Evolutionary conservation across 2,113 vertebrate genomes (phyloP).

Genomic region (Archocentrus centrarchus): DNA sequence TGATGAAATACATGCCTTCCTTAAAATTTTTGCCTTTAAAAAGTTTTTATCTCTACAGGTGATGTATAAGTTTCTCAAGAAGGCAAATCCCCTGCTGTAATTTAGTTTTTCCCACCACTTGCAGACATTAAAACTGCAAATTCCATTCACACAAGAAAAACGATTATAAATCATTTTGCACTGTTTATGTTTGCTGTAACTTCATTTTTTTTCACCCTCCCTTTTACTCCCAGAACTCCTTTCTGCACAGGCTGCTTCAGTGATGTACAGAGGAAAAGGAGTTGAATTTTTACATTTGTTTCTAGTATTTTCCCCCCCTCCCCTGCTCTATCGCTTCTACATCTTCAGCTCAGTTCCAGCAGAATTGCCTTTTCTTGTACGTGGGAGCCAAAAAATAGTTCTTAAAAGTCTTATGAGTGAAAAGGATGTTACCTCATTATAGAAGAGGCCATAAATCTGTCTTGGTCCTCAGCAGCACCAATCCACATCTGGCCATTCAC

Average conservation of each 20-base stretch:
- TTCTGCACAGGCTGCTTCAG: slow-evolving; percentile 3
- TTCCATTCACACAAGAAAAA: background rate
- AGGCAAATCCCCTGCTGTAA: background rate
- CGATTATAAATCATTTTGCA: slow-evolving; percentile 14
- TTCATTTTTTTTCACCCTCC: slow-evolving; percentile 25
- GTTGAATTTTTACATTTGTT: slow-evolving; percentile 16
- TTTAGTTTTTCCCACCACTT: slow-evolving; percentile 31
- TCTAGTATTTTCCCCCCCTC: background rate
- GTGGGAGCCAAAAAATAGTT: slow-evolving; percentile 67
- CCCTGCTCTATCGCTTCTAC: background rate
- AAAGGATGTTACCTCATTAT: slow-evolving; percentile 85
- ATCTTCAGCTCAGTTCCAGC: slow-evolving; percentile 30
- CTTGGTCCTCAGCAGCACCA: slow-evolving; percentile 74
- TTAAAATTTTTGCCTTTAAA: background rate
- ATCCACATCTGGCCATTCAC: slow-evolving; percentile 74
- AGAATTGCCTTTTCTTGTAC: slow-evolving; percentile 67
- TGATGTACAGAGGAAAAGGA: slow-evolving; percentile 22
- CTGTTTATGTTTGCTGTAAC: slow-evolving; percentile 46
- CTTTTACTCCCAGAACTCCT: slow-evolving; percentile 41
- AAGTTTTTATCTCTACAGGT: background rate
- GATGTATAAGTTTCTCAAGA: background rate
- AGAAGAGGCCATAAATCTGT: slow-evolving; percentile 81
- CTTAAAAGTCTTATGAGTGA: slow-evolving; percentile 79
- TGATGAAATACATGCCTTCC: background rate
- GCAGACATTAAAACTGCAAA: slow-evolving; percentile 23